phyloP scores from a whole-genome alignment of 2,797 vertebrate species.

The Anguilla marmorata region DNA sequence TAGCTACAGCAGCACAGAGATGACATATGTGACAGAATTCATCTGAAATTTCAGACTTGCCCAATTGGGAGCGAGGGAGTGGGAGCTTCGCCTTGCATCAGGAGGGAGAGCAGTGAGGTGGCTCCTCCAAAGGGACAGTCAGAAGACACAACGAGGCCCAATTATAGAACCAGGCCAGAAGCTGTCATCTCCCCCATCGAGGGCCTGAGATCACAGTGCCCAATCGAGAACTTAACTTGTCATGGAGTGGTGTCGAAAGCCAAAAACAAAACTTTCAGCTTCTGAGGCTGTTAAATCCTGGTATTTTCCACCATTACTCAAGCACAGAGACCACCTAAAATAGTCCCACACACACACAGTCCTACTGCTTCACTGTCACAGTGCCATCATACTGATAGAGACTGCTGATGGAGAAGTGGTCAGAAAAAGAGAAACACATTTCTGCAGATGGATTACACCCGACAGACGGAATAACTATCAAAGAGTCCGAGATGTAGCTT shows the following conservation, averaged over 20 bases:
- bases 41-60: constrained; percentile 21
- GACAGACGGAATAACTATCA: constrained; percentile 2
- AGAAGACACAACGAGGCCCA: constrained; percentile 7
- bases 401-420: background rate
- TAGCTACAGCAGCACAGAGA: constrained; percentile 3
- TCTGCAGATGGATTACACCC: constrained; percentile 17
- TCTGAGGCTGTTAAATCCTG: constrained; percentile 1
- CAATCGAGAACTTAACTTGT: background rate
- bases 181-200: background rate
- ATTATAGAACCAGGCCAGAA: background rate
- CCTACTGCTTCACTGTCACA: constrained; percentile 19
- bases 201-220: background rate
- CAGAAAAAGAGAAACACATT: constrained; percentile 14
- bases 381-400: background rate
- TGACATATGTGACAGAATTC: constrained; percentile 19
- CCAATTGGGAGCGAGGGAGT: background rate
- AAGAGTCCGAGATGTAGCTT: constrained; percentile 3
- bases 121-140: constrained; percentile 21
- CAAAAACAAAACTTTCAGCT: constrained; percentile 1
- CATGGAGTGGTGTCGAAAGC: background rate
- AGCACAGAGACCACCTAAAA: background rate
- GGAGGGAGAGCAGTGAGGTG: background rate
- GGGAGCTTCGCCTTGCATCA: constrained; percentile 8
- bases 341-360: constrained; percentile 3
- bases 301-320: constrained; percentile 21